Evolutionary conservation across 2,888 invertebrate genomes (phyloP).

Genomic region (Bugula neritina): DNA sequence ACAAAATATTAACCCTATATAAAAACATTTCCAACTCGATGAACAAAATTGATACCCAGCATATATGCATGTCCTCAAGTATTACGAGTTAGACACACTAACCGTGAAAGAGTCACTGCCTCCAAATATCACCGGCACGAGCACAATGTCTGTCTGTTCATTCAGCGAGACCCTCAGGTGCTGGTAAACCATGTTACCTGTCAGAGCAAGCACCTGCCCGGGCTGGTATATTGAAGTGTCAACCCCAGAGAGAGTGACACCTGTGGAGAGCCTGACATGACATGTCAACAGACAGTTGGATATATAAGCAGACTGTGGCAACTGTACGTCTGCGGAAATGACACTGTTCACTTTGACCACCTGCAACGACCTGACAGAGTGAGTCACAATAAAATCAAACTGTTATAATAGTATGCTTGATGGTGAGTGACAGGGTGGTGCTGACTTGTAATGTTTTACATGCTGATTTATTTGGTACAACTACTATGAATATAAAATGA

Average conservation of each 20-base stretch:
- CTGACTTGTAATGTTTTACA: no score
- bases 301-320: background rate
- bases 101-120: slow-evolving; percentile 1
- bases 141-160: background rate
- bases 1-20: no score
- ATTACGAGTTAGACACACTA: no score
- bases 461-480: no score
- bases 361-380: no score
- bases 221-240: slow-evolving; percentile 10
- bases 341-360: background rate
- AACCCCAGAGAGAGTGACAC: background rate
- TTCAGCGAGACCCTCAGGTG: background rate
- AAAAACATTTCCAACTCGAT: no score
- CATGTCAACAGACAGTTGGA: background rate
- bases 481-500: no score
- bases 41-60: no score
- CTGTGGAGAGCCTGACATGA: background rate
- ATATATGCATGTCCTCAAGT: no score
- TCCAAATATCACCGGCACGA: slow-evolving; percentile 17
- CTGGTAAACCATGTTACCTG: background rate
- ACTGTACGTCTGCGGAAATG: background rate
- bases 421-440: no score
- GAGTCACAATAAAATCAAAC: no score
- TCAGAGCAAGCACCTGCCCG: background rate
- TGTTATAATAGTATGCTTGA: no score